Conservation (phyloP, 2,888 invertebrate genomes). For the Therioaphis trifolii region DNA sequence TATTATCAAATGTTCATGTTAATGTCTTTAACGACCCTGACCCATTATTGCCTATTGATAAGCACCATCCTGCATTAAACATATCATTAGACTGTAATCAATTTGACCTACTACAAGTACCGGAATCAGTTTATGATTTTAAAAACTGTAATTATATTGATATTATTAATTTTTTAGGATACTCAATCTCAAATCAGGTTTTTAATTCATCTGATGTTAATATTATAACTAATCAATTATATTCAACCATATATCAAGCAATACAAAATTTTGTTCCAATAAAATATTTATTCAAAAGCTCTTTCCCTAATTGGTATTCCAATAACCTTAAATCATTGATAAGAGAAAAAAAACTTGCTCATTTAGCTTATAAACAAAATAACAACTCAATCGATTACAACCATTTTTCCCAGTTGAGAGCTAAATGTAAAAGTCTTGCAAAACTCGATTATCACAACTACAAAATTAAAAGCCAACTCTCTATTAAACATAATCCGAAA, state of each 20-base stretch:
- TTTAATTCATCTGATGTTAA: not conserved
- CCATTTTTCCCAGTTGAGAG: not conserved
- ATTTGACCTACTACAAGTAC: not conserved
- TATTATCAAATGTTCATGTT: slow-evolving; percentile 23
- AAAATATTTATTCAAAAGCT: not conserved
- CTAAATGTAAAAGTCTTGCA: not conserved
- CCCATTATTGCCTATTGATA: slow-evolving; percentile 4
- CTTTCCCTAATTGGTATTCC: not conserved
- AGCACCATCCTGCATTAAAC: slow-evolving; percentile 14
- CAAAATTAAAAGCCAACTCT: not conserved
- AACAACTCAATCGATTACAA: not conserved
- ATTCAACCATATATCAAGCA: not conserved
- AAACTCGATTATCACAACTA: not conserved
- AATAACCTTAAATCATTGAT: not conserved
- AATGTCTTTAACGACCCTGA: slow-evolving; percentile 20
- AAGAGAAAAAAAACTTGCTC: slow-evolving; percentile 19
- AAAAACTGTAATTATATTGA: not conserved
- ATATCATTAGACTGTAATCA: slow-evolving; percentile 11
- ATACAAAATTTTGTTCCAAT: not conserved
- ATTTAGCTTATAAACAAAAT: not conserved
- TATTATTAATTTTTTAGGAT: not conserved
- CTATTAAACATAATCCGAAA: slow-evolving; percentile 9
- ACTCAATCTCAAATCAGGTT: not conserved
- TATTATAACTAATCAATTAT: not conserved
- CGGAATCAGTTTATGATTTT: not conserved